These are phyloP conservation scores for Drosophila atripex DNA, from an alignment of 2,888 invertebrate species.

Conservation along the genomic window DNA sequence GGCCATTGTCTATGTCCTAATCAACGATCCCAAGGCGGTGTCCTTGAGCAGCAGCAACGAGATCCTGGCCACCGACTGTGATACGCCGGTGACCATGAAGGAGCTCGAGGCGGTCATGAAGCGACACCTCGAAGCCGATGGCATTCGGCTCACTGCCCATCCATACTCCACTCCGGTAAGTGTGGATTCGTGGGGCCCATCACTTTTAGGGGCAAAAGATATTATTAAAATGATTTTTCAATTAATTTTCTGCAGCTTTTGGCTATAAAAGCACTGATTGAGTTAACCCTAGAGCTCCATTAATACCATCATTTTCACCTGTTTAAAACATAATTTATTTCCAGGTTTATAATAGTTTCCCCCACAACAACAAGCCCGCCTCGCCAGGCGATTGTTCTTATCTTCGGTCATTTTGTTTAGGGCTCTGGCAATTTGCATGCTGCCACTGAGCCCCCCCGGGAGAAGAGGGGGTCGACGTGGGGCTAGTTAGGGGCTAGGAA, in stretches of 20 bases:
- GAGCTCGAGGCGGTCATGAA: constrained; percentile 91
- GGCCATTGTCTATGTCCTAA: constrained; percentile 95
- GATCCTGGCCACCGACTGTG: constrained; percentile 83
- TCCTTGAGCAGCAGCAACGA: constrained; percentile 85
- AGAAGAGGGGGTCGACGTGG: not conserved
- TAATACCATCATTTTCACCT: not conserved
- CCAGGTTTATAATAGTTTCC: constrained; percentile 5
- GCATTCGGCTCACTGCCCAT: constrained; percentile 93
- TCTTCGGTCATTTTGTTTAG: constrained; percentile 68
- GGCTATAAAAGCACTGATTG: too few relatives aligned
- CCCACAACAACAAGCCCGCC: constrained; percentile 14
- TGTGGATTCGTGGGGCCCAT: constrained; percentile 60
- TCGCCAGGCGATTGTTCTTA: constrained; percentile 52
- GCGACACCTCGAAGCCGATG: constrained; percentile 93
- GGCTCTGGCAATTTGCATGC: constrained; percentile 67
- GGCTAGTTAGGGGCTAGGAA: constrained; percentile 5
- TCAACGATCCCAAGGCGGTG: constrained; percentile 89
- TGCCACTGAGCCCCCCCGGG: constrained; percentile 10
- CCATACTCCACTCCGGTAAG: constrained; percentile 97
- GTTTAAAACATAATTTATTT: not conserved
- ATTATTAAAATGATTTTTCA: too few relatives aligned
- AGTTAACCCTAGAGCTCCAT: not conserved
- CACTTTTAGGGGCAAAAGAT: too few relatives aligned
- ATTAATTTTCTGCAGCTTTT: too few relatives aligned
- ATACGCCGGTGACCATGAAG: constrained; percentile 84